Evolutionary conservation across 2,113 vertebrate genomes (phyloP).

Genomic region (Bambusicola thoracicus): DNA sequence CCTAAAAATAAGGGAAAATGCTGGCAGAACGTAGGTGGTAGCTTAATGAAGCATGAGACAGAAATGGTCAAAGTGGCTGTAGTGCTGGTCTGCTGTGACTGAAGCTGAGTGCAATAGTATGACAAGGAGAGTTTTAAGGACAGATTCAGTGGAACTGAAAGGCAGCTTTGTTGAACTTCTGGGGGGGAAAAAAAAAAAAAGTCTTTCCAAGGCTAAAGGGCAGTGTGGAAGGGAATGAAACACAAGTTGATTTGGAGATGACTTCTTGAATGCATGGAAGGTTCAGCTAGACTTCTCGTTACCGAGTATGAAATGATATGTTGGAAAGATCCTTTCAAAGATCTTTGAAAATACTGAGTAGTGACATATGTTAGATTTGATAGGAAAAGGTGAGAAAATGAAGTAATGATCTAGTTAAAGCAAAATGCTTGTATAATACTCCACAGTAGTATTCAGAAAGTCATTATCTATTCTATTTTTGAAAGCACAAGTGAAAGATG

Average conservation of each 20-base stretch:
- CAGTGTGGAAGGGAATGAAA: background rate
- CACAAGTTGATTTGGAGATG: background rate
- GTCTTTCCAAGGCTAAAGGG: background rate
- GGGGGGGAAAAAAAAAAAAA: background rate
- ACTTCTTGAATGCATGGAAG: background rate
- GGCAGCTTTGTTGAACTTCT: background rate
- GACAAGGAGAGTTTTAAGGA: background rate
- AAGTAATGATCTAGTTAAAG: background rate
- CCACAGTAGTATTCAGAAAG: background rate
- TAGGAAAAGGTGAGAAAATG: background rate
- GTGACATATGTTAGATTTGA: background rate
- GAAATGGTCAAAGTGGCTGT: background rate
- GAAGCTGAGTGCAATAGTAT: background rate
- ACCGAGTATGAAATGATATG: background rate
- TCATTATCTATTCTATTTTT: background rate
- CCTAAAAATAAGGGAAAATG: background rate
- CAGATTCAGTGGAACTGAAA: background rate
- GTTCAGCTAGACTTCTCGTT: background rate
- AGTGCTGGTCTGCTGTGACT: background rate
- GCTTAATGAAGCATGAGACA: background rate
- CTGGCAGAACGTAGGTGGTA: background rate
- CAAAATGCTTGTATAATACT: background rate
- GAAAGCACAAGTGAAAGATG: background rate
- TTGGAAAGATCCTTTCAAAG: background rate
- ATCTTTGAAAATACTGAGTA: background rate